Percentiles rank a stretch among this genome's conserved stretches.
These are phyloP conservation scores for Caranx ignobilis DNA, from an alignment of 2,113 vertebrate species.

Conservation along the genomic window DNA sequence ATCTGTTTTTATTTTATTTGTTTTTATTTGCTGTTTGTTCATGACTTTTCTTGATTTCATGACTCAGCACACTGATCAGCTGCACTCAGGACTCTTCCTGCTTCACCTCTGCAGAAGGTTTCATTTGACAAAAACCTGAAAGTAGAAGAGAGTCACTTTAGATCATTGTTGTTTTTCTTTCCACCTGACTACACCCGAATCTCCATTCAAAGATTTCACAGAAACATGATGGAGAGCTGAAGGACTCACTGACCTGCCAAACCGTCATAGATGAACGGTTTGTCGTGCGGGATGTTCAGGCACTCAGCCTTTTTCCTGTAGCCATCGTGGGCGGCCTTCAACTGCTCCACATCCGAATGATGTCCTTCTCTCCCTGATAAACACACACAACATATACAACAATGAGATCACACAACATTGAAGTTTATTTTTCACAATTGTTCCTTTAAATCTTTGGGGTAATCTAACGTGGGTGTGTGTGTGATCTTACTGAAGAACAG, in stretches of 20 bases:
- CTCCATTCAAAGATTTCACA: not conserved
- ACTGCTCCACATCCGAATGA: not conserved
- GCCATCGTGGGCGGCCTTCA: not conserved
- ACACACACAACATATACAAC: slow-evolving; percentile 11
- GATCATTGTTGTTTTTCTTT: not conserved
- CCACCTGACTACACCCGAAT: not conserved
- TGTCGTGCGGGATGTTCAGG: not conserved
- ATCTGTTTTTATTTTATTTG: not conserved
- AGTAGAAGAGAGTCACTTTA: not conserved
- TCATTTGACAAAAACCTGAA: slow-evolving; percentile 46
- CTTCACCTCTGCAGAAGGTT: not conserved
- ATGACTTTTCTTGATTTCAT: not conserved
- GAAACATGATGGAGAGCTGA: not conserved
- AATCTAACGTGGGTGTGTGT: not conserved
- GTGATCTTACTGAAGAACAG: slow-evolving; percentile 30
- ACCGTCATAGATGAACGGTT: not conserved
- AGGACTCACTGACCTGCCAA: not conserved
- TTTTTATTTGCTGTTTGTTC: not conserved
- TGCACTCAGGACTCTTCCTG: not conserved
- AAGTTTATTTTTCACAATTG: too few relatives aligned
- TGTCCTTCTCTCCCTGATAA: slow-evolving; percentile 24
- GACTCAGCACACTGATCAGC: not conserved
- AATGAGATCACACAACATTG: not conserved
- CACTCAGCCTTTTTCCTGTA: not conserved
- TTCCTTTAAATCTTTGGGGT: not conserved